These are phyloP conservation scores for Lycopodina hypogea DNA, from an alignment of 37 sponge, comb jelly and placozoan species.

Conservation along the genomic window DNA sequence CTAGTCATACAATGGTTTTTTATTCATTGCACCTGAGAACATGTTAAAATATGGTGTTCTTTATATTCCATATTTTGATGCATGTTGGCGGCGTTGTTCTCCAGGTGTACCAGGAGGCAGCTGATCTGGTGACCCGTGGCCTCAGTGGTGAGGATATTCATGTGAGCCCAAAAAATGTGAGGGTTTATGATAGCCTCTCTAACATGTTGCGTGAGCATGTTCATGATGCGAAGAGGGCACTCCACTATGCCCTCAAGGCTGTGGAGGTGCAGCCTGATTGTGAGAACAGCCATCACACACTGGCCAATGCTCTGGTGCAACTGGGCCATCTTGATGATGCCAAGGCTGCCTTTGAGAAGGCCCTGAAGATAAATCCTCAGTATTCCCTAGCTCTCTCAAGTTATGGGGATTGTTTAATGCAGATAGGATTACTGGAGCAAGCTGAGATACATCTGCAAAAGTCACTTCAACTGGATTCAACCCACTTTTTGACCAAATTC, in stretches of 20 bases:
- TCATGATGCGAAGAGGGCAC: neutral
- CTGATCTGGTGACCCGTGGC: conserved; percentile 38
- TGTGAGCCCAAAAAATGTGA: conserved; percentile 68
- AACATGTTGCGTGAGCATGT: conserved; percentile 62
- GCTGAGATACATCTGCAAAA: conserved; percentile 27
- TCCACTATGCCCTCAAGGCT: conserved; percentile 25
- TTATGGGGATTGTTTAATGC: conserved; percentile 21
- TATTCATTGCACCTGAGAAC: too few species aligned
- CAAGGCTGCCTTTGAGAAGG: conserved; percentile 1
- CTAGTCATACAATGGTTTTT: too few species aligned
- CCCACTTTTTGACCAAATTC: conserved; percentile 10
- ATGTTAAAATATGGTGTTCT: too few species aligned
- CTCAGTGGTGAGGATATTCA: conserved; percentile 26
- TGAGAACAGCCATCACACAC: neutral
- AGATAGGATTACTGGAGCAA: conserved; percentile 7
- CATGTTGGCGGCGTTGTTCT: too few species aligned
- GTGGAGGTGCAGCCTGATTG: conserved; percentile 33
- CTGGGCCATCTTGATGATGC: conserved; percentile 43
- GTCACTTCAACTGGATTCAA: conserved; percentile 1
- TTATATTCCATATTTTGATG: too few species aligned
- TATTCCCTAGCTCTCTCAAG: conserved; percentile 40
- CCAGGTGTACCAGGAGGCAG: conserved; percentile 55
- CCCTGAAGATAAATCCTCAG: conserved; percentile 31
- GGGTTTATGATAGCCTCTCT: conserved; percentile 73
- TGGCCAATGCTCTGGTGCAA: conserved; percentile 51